A percentile compares a stretch with the other conserved stretches of the same genome.
Conservation (phyloP, 1,140 invertebrate genomes). For the Pogonognathellus flavescens region DNA sequence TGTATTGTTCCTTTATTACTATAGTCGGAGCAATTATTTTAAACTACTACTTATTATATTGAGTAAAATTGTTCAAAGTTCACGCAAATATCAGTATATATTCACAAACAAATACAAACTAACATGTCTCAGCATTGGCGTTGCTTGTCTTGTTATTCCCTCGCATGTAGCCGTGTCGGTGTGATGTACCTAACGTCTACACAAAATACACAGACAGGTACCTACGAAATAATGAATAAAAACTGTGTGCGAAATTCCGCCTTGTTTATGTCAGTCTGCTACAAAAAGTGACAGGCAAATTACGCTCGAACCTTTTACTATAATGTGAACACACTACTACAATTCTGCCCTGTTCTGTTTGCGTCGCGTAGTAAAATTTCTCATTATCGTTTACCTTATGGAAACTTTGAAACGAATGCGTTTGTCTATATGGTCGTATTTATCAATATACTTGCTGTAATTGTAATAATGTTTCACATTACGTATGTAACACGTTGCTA, state of each 20-base stretch:
- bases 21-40: too few species aligned
- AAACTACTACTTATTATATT: too few species aligned
- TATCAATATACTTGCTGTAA: neutral
- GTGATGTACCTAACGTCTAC: too few species aligned
- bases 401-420: neutral
- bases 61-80: too few species aligned
- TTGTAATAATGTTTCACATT: neutral
- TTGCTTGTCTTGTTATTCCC: neutral
- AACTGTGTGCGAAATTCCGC: slow-evolving; percentile 9
- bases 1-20: too few species aligned
- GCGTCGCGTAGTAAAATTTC: too few species aligned
- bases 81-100: too few species aligned
- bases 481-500: neutral
- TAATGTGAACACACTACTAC: neutral
- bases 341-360: too few species aligned
- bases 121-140: neutral
- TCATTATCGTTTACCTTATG: slow-evolving; percentile 2
- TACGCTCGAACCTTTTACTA: slow-evolving; percentile 3
- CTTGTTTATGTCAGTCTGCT: slow-evolving; percentile 35
- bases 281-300: slow-evolving; percentile 30
- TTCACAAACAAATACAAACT: too few species aligned
- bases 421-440: neutral
- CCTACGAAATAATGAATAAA: neutral
- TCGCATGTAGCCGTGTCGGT: neutral
- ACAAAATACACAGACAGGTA: neutral